Base-by-base conservation (phyloP, 2,888 invertebrate species). In the Orgyia antiqua region DNA sequence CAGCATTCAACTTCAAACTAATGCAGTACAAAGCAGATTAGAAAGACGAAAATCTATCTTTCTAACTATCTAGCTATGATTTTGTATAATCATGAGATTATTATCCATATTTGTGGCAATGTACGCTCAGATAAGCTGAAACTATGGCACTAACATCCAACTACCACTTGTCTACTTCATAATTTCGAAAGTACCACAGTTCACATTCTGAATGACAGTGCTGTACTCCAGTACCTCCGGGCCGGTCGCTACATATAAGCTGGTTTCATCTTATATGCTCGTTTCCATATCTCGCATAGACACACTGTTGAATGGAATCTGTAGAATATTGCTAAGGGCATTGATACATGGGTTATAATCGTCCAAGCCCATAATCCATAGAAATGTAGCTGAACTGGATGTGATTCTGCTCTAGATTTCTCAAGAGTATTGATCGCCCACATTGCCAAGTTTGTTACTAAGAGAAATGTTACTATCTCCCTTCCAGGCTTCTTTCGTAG, bases 291-390 rank as follows among this genome's bases (percentile, higher is more conserved):
- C 78, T 97, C 97, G 72, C 97, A 97, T 36, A 98, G 87, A 67
- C 97, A 97, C 1, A 98, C 97, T 0, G 97, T 96, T 24, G 96
- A 96, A 69, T 97, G 97, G 77, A 97, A 97, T 38, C 97, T 89
- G 79, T 96, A 97, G 80, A 97, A 97, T 41, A 97, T 97, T 1
- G 96, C 96, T 56, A 92, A 58, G 0, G 97, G 97, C 93, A 96
- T 96, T 1, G 95, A 95, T 1, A 97, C 95, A 64, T 97, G 96
- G 0, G 95, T 96, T 39, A 97, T 96, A 39, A 97, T 96, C 8
- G 96, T 96, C 97, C 97, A 97, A 17, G 96, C 96, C 96, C 96
- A 96, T 20, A 95, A 84, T 0, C 96, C 96, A 59, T 96, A 97
- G 78, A 97, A 97, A 62, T 95, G 93, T 46, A 96, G 77, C 73